A percentile compares a stretch with the other conserved stretches of the same genome.
phyloP scores from a whole-genome alignment of 2,888 invertebrate genomes.

The Hemaris fuciformis region DNA sequence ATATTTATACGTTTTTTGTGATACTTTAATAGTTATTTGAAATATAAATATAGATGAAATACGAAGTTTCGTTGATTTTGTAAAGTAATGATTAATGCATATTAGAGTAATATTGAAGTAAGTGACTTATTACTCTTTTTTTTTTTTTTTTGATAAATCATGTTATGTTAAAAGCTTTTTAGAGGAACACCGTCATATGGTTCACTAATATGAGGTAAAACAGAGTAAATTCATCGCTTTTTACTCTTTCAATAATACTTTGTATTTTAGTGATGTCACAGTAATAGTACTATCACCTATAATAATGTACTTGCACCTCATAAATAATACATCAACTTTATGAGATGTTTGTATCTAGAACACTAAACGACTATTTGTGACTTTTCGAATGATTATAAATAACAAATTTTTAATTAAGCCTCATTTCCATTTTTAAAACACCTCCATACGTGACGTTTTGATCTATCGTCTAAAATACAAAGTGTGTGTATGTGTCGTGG shows the following conservation, averaged over 20 bases:
- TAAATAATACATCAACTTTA: too few species aligned
- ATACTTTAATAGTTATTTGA: not conserved
- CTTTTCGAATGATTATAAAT: too few species aligned
- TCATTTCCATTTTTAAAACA: too few species aligned
- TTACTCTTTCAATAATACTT: constrained; percentile 28
- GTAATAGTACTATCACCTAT: not conserved
- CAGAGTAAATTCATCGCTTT: not conserved
- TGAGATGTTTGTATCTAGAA: too few species aligned
- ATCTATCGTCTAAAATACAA: not conserved
- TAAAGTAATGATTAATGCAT: not conserved
- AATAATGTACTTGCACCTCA: too few species aligned
- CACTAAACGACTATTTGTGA: too few species aligned
- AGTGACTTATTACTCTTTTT: constrained; percentile 24
- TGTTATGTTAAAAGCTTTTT: constrained; percentile 49
- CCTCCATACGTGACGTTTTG: too few species aligned
- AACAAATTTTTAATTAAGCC: too few species aligned
- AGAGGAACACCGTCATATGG: constrained; percentile 64
- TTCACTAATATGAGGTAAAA: constrained; percentile 29
- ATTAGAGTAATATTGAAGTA: constrained; percentile 31
- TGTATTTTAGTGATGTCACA: constrained; percentile 36
- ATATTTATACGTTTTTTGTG: not conserved
- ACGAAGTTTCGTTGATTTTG: not conserved
- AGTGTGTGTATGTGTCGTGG: not conserved
- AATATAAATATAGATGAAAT: not conserved
- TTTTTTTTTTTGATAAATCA: constrained; percentile 25